A percentile compares a stretch with the other conserved stretches of the same genome.
Evolutionary conservation across 2,113 vertebrate genomes (phyloP).

Genomic region (Desmodus rotundus): DNA sequence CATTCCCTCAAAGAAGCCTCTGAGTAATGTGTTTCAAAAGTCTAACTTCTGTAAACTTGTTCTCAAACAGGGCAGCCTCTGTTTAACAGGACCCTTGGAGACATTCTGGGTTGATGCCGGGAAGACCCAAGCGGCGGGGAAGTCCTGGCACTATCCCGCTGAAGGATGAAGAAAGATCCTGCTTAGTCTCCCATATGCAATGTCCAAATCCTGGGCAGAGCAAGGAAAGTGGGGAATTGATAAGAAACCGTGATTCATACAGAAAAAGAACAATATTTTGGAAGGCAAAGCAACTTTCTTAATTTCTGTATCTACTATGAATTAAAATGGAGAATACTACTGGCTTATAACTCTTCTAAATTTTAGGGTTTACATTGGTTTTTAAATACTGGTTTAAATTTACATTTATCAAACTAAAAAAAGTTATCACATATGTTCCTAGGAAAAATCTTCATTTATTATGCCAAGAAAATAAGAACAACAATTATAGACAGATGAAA

Average conservation of each 20-base stretch:
- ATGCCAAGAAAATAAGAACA: slow-evolving; percentile 2
- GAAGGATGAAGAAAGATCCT: background rate
- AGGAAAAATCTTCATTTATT: background rate
- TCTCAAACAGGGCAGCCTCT: slow-evolving; percentile 55
- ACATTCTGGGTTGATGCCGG: background rate
- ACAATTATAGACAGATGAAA: background rate
- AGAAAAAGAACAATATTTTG: background rate
- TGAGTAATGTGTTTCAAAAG: slow-evolving; percentile 48
- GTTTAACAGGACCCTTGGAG: background rate
- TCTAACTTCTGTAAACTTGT: background rate
- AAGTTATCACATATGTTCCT: background rate
- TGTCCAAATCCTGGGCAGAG: background rate
- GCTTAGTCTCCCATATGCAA: background rate
- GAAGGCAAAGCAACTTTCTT: background rate
- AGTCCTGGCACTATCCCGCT: background rate
- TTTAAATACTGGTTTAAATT: background rate
- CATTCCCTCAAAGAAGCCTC: slow-evolving; percentile 54
- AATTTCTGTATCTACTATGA: background rate
- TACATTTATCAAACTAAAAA: slow-evolving; percentile 3
- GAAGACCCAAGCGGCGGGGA: background rate
- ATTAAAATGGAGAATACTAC: background rate
- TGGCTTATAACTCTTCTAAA: background rate
- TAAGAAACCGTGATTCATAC: background rate
- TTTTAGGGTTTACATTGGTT: background rate
- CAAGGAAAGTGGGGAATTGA: background rate